Evolutionary conservation across 2,113 vertebrate species (phyloP), one percentile per base, ranked within the genome.

Genomic region (Salminus brasiliensis): DNA sequence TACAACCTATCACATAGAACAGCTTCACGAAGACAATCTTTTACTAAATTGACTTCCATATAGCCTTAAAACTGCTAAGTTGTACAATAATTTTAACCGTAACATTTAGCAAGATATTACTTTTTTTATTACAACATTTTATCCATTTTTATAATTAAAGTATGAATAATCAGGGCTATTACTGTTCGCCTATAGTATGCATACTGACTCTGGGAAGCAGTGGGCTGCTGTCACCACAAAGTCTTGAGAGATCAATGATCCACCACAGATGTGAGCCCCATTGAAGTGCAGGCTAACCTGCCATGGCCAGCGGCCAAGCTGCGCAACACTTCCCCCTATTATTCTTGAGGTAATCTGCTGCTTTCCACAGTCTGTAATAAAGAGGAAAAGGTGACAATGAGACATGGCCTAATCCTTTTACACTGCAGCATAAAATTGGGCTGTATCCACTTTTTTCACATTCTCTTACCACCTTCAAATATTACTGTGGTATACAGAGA

Each of bases 191-290:
- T n/a, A 18, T 30, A 49, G 30, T 41, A 2, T 74, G 32, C 27
- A 30, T 59, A 92, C 93, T 96, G 83, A 99, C 97, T 91, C 87
- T 68, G 92, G 93, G 88, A 99, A 96, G 90, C 97, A 99, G 88
- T 99, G 97, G 21, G 95, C 95, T 0, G 97, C 97, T 0, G 95
- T 95, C 83, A 97, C 86, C 45, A 96, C 93, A 92, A 95, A 97
- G 88, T 94, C 91, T 0, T 86, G 88, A 0, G 94, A 91, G 47
- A 99, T 94, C 80, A 99, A 85, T 1, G 95, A 93, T 45, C 93
- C 97, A 0, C 97, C 97, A 0, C 97, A 99, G 72, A 95, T 87
- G 79, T 96, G 97, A 32, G 85, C 87, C 29, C 81, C 81, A 32
- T 83, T 85, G 0, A 87, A 95, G 53, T 97, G 95, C 34, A 98